These are phyloP conservation scores for Acronicta psi DNA, from an alignment of 2,888 invertebrate species.

Conservation along the genomic window DNA sequence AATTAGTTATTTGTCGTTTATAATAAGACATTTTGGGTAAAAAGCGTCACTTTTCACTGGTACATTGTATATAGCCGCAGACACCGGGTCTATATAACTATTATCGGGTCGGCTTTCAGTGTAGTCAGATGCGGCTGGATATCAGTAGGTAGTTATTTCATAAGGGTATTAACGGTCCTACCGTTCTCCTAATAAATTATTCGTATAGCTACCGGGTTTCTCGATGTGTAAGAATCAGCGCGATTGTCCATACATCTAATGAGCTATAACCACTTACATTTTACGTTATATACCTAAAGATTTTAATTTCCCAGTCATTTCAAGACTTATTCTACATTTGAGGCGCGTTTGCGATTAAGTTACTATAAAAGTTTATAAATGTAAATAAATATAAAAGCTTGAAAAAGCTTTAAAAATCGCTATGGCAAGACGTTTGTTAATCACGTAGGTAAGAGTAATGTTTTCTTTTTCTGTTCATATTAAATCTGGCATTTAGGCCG, in stretches of 20 bases:
- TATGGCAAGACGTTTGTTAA: constrained; percentile 47
- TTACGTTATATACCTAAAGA: not conserved
- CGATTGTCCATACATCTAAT: no score
- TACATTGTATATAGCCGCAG: constrained; percentile 8
- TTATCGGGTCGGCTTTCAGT: no score
- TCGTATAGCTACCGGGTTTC: no score
- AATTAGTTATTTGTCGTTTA: constrained; percentile 67
- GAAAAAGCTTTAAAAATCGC: constrained; percentile 27
- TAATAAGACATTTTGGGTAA: constrained; percentile 58
- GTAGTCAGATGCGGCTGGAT: no score
- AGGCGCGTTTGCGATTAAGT: constrained; percentile 44
- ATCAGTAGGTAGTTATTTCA: no score
- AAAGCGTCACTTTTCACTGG: constrained; percentile 26
- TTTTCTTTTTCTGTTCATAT: not conserved
- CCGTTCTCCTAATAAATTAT: no score
- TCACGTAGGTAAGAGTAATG: constrained; percentile 6
- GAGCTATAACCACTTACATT: no score
- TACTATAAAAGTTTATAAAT: constrained; percentile 5
- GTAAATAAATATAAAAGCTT: constrained; percentile 31
- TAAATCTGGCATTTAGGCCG: not conserved
- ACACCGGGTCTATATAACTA: no score
- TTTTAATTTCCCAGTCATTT: constrained; percentile 14
- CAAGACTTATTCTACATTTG: constrained; percentile 36
- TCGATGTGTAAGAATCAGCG: no score
- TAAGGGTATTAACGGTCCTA: no score